Evolutionary conservation across 1,140 invertebrate species (phyloP), one percentile per base, ranked within the genome.

Genomic region (Dinoponera quadriceps): DNA sequence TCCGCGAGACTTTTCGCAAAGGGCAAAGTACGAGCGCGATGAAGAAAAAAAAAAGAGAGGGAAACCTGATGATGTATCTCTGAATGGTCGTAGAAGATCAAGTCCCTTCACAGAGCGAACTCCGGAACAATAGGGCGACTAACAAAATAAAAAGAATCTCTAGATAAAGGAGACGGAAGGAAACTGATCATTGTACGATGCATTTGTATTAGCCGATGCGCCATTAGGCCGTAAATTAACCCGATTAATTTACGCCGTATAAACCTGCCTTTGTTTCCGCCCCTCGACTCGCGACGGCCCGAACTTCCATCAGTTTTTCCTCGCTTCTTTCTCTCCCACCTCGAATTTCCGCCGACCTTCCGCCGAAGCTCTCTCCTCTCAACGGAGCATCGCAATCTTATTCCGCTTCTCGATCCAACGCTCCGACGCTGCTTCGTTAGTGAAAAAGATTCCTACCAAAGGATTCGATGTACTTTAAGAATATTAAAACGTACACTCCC

Each of bases 391-490:
- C 51, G 44, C 68, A 66, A 82, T 78, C 82, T 83, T 82, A 77
- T 83, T 88, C 51, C 63, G 73, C 75, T 84, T 82, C 77, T 84
- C 85, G 54, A 59, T 33, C 55, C 86, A 69, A 82, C 77, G 83
- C 65, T 66, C 83, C 81, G 82, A 88, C 87, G 80, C 82, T 71
- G 85, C 87, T 87, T 88, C 87, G 83, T 88, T 87, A 88, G 85
- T 80, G 66, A 83, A 80, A n/a, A 84, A 88, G 75, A 82, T 74
- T 69, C 77, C 75, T 85, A 57, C 60, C 54, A 82, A 68, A 82
- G 85, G 63, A 87, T 88, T 78, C 75, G 48, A 82, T 51, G 77
- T 85, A 88, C 87, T 85, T 88, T 69, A 88, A 87, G 82, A 87
- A 88, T 88, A 88, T 88, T 88, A 87, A 87, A 73, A 72, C 63